Evolutionary conservation across 2,797 vertebrate species (phyloP), one percentile per base, ranked within the genome.

Genomic region (Percopsis omiscomaycus): DNA sequence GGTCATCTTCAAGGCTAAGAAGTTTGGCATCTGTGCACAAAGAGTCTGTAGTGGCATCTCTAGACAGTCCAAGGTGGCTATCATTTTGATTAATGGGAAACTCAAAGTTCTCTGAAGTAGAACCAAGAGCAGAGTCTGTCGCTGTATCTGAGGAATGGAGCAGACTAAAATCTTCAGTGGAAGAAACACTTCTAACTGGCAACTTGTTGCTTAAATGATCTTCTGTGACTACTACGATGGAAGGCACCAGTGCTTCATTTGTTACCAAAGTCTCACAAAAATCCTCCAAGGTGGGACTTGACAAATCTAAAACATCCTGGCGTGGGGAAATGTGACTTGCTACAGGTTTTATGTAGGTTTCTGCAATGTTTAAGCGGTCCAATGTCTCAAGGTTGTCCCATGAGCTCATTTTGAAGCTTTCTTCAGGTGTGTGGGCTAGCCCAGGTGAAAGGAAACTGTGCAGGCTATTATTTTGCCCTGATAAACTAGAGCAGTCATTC

Each of bases 1-100:
- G 54, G 69, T 80, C 69, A 47, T 75, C 78, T 52, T 86, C 90
- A 79, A 83, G 37, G 57, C 86, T 88, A 14, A 84, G 82, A 66
- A 87, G 90, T 89, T 92, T 93, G 92, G 92, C 90, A 91, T 91
- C 86, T 50, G 64, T 84, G 63, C 90, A 90, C 15, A 89, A 78
- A 37, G 83, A 85, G 72, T 92, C 90, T 76, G 49, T 71, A 46
- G 78, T 83, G 82, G 84, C 81, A 84, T 84, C 73, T 81, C 84
- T 71, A 78, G 83, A 77, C 48, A 82, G 80, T 1, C 62, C 67
- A 44, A 61, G 61, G 65, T 81, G 84, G 83, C 59, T 84, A 71
- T 86, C 74, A 54, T 13, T 29, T 44, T 88, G 72, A 86, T 75
- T 78, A 59, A 79, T 29, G 57, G 72, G 47, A 61, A 83, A 72